Base-by-base conservation (phyloP, 2,888 invertebrate species). In the Tetrapedia diversipes region DNA sequence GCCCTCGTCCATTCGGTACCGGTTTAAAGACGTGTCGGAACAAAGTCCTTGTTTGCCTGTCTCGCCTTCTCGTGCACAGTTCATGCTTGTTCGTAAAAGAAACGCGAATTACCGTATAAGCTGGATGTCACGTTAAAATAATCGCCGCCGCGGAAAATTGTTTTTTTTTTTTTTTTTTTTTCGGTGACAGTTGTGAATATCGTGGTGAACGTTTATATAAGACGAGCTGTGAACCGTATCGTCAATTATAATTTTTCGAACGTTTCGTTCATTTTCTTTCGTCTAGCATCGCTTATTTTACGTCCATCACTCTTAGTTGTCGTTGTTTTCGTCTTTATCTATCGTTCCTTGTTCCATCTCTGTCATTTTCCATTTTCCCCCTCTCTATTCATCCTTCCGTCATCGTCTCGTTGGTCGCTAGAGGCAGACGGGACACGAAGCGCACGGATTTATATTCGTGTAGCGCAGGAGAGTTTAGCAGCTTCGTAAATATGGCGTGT, bases 11-110 rank as follows among this genome's bases (percentile, higher is more conserved):
- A 79, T 70, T 64, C 76, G 80, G 84, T 88, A 89, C 87, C 88
- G 88, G 88, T 89, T 89, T 88, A 76, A 85, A 86, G 75, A 73
- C 77, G 57, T 72, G 49, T 83, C 67, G 71, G 69, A 77, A 77
- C 77, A 70, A 80, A 83, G 79, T 78, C 61, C 75, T 77, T 71
- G 69, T 53, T 68, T 66, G 71, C 74, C 70, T 65, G 68, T 73
- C 71, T 64, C 73, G 51, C 54, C 61, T 75, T 57, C 39, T 59
- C 51, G 59, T 34, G 32, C 22, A 27, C 65, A 37, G 16, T 57
- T 57, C 43, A 56, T 37, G 27, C 14, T 32, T 69, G 11, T 37
- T 60, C 53, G 54, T 4, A 11, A 41, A 61, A 56, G 22, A 56
- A 49, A 68, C 27, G 29, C 22, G 37, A 56, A 37, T 63, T 16